Evolutionary conservation across 2,797 vertebrate genomes (phyloP).

Genomic region (Cossypha niveicapilla): DNA sequence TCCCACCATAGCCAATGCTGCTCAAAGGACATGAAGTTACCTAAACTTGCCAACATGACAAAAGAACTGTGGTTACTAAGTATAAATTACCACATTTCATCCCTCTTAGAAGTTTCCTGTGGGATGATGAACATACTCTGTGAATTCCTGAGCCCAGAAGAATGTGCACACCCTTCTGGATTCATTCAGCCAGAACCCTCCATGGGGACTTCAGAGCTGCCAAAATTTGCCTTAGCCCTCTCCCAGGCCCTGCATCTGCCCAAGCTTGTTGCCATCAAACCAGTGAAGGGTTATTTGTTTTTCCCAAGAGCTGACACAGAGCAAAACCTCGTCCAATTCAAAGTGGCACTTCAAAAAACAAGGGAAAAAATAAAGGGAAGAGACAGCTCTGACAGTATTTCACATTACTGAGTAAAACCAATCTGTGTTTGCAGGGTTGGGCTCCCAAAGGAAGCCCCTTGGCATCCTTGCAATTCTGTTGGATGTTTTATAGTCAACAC

Average conservation of each 20-base stretch:
- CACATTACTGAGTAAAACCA: not conserved
- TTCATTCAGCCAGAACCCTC: not conserved
- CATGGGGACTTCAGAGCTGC: not conserved
- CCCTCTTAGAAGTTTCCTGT: not conserved
- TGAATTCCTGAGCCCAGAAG: not conserved
- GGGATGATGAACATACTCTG: not conserved
- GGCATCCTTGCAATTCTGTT: not conserved
- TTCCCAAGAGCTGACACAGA: not conserved
- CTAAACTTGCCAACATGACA: not conserved
- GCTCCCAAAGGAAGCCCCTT: not conserved
- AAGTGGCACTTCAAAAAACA: not conserved
- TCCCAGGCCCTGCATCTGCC: not conserved
- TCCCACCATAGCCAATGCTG: not conserved
- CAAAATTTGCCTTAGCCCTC: not conserved
- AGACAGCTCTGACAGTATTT: not conserved
- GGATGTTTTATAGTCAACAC: not conserved
- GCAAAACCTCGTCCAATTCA: not conserved
- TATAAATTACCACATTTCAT: not conserved
- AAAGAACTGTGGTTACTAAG: not conserved
- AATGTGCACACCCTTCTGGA: not conserved
- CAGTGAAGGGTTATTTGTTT: not conserved
- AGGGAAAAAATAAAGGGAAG: not conserved
- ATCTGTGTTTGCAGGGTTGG: not conserved
- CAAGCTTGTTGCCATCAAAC: not conserved
- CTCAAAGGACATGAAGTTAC: not conserved